Conservation (phyloP, 1,140 invertebrate species). For the Drosophila virilis region DNA sequence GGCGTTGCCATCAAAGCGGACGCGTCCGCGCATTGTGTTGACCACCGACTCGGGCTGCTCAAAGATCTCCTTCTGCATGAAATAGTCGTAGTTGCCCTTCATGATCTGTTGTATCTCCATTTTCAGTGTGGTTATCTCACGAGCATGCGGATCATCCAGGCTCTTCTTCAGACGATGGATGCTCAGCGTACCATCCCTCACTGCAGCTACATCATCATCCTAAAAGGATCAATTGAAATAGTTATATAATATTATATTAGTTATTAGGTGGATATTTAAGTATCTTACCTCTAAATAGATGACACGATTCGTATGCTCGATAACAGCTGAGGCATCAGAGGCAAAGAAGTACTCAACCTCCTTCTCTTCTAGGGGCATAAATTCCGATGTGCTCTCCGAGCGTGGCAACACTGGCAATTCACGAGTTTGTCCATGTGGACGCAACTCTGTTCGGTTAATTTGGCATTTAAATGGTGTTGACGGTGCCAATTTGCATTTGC, state of each 20-base stretch:
- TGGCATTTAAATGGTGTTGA: slow-evolving; percentile 45
- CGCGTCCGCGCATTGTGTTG: slow-evolving; percentile 99
- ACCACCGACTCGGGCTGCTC: slow-evolving; percentile 99
- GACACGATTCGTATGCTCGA: slow-evolving; percentile 99
- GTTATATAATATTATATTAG: no score
- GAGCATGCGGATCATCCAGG: slow-evolving; percentile 92
- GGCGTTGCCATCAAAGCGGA: slow-evolving; percentile 91
- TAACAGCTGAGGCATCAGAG: slow-evolving; percentile 98
- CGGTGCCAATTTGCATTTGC: slow-evolving; percentile 34
- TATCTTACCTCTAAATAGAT: slow-evolving; percentile 92
- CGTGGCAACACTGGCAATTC: slow-evolving; percentile 87
- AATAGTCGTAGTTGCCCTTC: slow-evolving; percentile 99
- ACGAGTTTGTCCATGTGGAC: slow-evolving; percentile 87
- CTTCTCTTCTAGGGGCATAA: slow-evolving; percentile 94
- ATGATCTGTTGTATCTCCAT: slow-evolving; percentile 99
- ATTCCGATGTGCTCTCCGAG: slow-evolving; percentile 94
- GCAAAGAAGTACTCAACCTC: slow-evolving; percentile 99
- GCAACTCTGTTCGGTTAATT: slow-evolving; percentile 90
- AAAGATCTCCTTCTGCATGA: slow-evolving; percentile 99
- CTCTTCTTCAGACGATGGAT: slow-evolving; percentile 95
- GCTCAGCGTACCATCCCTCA: slow-evolving; percentile 94
- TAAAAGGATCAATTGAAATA: slow-evolving; percentile 59
- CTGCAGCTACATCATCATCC: slow-evolving; percentile 94
- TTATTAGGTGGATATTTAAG: no score
- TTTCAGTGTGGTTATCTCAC: slow-evolving; percentile 98